These are phyloP conservation scores for Dyspetes luteomarginatus DNA, from an alignment of 2,888 invertebrate species.

Conservation along the genomic window DNA sequence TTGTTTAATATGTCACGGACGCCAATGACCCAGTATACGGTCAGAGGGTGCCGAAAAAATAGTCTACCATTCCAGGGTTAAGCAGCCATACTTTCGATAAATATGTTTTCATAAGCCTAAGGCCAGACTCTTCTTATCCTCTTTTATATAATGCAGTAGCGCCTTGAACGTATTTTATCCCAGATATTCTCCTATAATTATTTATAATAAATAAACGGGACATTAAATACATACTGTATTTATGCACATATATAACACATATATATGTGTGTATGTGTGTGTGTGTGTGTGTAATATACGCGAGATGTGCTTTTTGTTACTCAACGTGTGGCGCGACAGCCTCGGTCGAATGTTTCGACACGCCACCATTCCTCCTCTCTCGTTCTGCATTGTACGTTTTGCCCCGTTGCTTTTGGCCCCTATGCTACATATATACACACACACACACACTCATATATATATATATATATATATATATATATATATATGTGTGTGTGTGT, in stretches of 20 bases:
- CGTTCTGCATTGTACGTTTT: conserved; percentile 37
- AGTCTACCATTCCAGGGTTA: too few species aligned
- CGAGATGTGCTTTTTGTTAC: conserved; percentile 43
- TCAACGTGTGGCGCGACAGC: conserved; percentile 38
- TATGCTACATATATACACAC: conserved; percentile 55
- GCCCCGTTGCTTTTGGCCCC: conserved; percentile 63
- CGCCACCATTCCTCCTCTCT: conserved; percentile 51
- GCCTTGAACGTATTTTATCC: neutral
- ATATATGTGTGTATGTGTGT: neutral
- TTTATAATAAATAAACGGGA: neutral
- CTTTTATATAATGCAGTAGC: neutral
- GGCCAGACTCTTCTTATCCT: neutral
- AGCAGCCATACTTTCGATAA: too few species aligned
- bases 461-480: too few species aligned
- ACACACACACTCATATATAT: too few species aligned
- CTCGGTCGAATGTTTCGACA: conserved; percentile 65
- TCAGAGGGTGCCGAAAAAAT: too few species aligned
- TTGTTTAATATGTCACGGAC: too few species aligned
- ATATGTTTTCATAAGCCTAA: neutral
- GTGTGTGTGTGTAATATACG: conserved; percentile 4
- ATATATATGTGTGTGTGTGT: too few species aligned
- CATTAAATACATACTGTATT: neutral
- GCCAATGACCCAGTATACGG: too few species aligned
- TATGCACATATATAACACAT: neutral
- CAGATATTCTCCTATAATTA: neutral